phyloP scores from a whole-genome alignment of 2,888 invertebrate species.

The Nephrocerus scutellatus region DNA sequence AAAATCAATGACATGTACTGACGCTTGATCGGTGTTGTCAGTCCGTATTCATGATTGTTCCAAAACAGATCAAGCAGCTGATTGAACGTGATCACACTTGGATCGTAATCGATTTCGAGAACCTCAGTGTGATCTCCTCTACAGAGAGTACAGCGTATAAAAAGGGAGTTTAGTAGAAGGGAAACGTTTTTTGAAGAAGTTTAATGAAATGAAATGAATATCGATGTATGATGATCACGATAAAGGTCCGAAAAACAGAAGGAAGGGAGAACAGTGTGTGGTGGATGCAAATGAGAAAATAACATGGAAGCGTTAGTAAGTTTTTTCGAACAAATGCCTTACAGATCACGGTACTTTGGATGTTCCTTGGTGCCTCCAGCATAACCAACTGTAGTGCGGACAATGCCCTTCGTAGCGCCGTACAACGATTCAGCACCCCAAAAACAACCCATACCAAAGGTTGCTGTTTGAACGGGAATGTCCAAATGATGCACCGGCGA shows the following conservation, averaged over 20 bases:
- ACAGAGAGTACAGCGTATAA: slow-evolving; percentile 25
- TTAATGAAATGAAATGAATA: background rate
- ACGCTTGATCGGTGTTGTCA: slow-evolving; percentile 70
- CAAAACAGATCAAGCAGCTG: slow-evolving; percentile 80
- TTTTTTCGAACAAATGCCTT: too few relatives aligned
- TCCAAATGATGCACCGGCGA: slow-evolving; percentile 38
- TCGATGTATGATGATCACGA: background rate
- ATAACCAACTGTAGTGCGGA: slow-evolving; percentile 90
- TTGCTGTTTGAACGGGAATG: slow-evolving; percentile 52
- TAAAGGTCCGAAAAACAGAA: too few relatives aligned
- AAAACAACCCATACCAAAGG: slow-evolving; percentile 91
- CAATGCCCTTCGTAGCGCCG: slow-evolving; percentile 61
- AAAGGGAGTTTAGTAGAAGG: slow-evolving; percentile 9
- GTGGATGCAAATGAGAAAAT: slow-evolving; percentile 1
- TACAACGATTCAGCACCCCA: slow-evolving; percentile 86
- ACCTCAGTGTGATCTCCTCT: slow-evolving; percentile 95
- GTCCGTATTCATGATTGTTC: slow-evolving; percentile 85
- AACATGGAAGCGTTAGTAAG: slow-evolving; percentile 18
- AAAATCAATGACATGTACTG: slow-evolving; percentile 89
- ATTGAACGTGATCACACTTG: slow-evolving; percentile 64
- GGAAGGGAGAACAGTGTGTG: slow-evolving; percentile 6
- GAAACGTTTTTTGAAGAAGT: background rate
- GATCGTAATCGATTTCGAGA: slow-evolving; percentile 85
- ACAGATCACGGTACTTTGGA: slow-evolving; percentile 83
- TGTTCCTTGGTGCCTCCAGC: slow-evolving; percentile 74